Conservation (phyloP, 2,888 invertebrate genomes). For the Coelinius sp. region DNA sequence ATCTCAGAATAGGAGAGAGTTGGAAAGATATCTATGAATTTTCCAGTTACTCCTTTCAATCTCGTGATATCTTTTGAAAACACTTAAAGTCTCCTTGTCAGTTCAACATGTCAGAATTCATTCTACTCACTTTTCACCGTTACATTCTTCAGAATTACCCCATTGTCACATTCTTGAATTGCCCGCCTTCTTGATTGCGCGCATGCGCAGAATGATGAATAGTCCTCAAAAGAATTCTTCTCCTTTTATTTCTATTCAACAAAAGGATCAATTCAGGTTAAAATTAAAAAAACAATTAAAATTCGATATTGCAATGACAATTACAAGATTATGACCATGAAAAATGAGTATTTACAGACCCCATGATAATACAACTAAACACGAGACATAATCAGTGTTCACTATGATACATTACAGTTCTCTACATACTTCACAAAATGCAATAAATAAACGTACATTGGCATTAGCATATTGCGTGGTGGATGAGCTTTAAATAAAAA, state of each 20-base stretch:
- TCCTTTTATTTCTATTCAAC: neutral
- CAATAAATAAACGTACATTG: conserved; percentile 35
- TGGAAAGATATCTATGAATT: too few relatives aligned
- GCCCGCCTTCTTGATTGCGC: conserved; percentile 42
- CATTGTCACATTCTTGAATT: conserved; percentile 55
- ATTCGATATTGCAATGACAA: too few relatives aligned
- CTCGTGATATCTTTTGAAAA: too few relatives aligned
- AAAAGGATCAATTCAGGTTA: neutral
- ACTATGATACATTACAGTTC: conserved; percentile 26
- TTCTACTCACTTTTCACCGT: neutral
- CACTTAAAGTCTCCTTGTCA: neutral
- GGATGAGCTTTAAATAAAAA: conserved; percentile 7
- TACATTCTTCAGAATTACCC: neutral
- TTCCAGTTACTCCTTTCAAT: too few relatives aligned
- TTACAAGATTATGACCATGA: conserved; percentile 6
- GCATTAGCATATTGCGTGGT: conserved; percentile 38
- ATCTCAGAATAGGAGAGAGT: too few relatives aligned
- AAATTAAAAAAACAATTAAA: too few relatives aligned
- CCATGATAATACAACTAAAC: neutral
- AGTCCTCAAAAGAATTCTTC: neutral
- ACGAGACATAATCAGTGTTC: conserved; percentile 15
- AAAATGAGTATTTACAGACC: neutral
- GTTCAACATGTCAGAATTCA: neutral
- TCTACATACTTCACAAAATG: conserved; percentile 20
- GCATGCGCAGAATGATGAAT: conserved; percentile 8